These are phyloP conservation scores for Zoanthus gigantus DNA, from an alignment of 92 coral and sea anemone genomes.

Conservation along the genomic window DNA sequence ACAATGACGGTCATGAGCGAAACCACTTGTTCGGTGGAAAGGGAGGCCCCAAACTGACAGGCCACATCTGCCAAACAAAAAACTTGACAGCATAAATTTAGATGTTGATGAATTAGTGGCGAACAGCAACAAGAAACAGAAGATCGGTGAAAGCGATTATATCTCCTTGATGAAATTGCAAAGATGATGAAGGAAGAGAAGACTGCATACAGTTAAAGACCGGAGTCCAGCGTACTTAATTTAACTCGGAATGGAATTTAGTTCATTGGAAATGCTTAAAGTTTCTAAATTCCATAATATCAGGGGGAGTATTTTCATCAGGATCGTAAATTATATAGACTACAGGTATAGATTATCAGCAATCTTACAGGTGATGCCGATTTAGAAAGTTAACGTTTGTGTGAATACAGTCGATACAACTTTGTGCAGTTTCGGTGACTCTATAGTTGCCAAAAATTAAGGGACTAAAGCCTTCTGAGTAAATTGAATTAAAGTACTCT, in stretches of 20 bases:
- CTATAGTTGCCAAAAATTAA: slow-evolving; percentile 42
- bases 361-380: slow-evolving; percentile 45
- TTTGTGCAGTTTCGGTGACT: slow-evolving; percentile 40
- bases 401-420: slow-evolving; percentile 47
- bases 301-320: slow-evolving; percentile 43
- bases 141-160: too few relatives aligned
- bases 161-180: too few relatives aligned
- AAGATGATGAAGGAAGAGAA: too few relatives aligned
- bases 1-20: too few relatives aligned
- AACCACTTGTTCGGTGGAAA: too few relatives aligned
- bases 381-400: slow-evolving; percentile 45
- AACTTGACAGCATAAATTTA: too few relatives aligned
- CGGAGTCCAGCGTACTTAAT: not conserved
- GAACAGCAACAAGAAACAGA: too few relatives aligned
- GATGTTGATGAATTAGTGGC: too few relatives aligned
- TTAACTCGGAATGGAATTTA: slow-evolving; percentile 5
- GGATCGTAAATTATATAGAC: slow-evolving; percentile 41
- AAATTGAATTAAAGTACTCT: slow-evolving; percentile 42
- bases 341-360: slow-evolving; percentile 56
- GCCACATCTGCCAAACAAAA: too few relatives aligned
- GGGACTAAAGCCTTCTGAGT: slow-evolving; percentile 53
- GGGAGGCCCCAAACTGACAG: too few relatives aligned
- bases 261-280: slow-evolving; percentile 28
- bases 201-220: slow-evolving; percentile 13
- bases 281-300: slow-evolving; percentile 50